Evolutionary conservation across 2,797 vertebrate genomes (phyloP).

Genomic region (Cossypha caffra): DNA sequence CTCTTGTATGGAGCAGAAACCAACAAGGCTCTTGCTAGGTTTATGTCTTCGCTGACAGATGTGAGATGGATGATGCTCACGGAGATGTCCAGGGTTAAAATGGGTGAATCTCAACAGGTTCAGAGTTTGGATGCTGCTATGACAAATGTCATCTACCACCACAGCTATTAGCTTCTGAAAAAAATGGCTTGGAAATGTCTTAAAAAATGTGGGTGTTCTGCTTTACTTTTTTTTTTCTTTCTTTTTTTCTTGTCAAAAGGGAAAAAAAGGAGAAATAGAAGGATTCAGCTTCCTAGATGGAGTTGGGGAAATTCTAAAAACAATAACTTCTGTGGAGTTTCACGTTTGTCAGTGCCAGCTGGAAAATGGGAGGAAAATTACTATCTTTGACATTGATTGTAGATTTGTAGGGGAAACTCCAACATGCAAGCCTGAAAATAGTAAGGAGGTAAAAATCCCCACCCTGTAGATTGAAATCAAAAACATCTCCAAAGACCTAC

Average conservation of each 20-base stretch:
- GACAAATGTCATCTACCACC: neutral
- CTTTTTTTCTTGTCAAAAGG: neutral
- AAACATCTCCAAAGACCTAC: neutral
- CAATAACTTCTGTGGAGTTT: neutral
- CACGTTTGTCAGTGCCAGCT: neutral
- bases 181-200: neutral
- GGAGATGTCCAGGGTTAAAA: slow-evolving; percentile 29
- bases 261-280: neutral
- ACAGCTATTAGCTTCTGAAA: neutral
- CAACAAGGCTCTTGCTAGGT: slow-evolving; percentile 43
- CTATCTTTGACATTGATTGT: neutral
- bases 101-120: slow-evolving; percentile 58
- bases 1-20: slow-evolving; percentile 73
- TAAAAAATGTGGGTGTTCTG: fast-evolving
- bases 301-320: neutral
- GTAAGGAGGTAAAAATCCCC: neutral
- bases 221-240: neutral
- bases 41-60: neutral
- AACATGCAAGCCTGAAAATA: slow-evolving; percentile 1
- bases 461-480: neutral
- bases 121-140: neutral
- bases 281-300: neutral
- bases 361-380: slow-evolving; percentile 1
- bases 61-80: slow-evolving; percentile 44
- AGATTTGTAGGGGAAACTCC: slow-evolving; percentile 3